Conservation (phyloP, 2,113 vertebrate species). For the Rhabdomys dilectus region DNA sequence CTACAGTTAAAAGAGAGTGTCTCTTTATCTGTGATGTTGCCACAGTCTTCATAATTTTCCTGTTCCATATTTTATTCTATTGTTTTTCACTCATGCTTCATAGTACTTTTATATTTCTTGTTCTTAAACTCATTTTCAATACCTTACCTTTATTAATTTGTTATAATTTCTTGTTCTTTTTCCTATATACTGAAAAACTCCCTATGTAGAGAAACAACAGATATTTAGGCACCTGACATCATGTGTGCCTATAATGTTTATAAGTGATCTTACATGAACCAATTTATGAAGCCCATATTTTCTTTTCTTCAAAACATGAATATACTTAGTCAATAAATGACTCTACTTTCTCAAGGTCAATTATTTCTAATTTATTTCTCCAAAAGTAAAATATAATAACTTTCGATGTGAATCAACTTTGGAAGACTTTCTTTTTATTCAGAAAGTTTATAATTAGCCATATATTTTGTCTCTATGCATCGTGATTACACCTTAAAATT, state of each 20-base stretch:
- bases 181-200: not conserved
- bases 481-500: not conserved
- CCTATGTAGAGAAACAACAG: not conserved
- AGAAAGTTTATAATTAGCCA: not conserved
- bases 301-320: not conserved
- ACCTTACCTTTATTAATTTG: not conserved
- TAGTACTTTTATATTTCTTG: not conserved
- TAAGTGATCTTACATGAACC: not conserved
- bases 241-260: not conserved
- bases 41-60: not conserved
- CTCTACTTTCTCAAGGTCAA: not conserved
- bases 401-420: not conserved
- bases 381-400: not conserved
- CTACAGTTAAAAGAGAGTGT: not conserved
- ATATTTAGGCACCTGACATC: not conserved
- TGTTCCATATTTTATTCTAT: not conserved
- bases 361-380: not conserved
- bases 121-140: not conserved
- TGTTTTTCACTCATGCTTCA: not conserved
- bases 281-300: not conserved
- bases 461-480: not conserved
- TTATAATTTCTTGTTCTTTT: not conserved
- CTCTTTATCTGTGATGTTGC: conserved; percentile 28
- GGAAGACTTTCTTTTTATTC: not conserved
- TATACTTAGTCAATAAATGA: not conserved